phyloP scores from a whole-genome alignment of 2,888 invertebrate genomes.

The Hyalella azteca region DNA sequence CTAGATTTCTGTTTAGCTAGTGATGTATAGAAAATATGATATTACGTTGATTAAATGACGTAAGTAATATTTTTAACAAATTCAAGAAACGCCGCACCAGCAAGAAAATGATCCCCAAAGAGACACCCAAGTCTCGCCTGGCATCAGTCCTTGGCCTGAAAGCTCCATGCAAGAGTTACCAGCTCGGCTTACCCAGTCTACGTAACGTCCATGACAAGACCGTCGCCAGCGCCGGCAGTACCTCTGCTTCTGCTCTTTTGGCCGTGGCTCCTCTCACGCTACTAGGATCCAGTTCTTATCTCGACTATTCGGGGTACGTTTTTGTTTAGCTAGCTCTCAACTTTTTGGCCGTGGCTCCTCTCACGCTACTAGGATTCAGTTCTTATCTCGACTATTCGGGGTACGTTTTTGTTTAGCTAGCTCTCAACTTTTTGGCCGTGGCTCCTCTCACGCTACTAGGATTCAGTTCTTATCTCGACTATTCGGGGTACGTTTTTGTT shows the following conservation, averaged over 20 bases:
- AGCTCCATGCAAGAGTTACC: not conserved
- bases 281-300: not conserved
- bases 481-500: no score
- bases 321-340: no score
- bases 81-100: not conserved
- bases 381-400: no score
- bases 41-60: no score
- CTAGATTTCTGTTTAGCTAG: no score
- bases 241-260: not conserved
- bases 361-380: no score
- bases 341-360: not conserved
- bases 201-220: not conserved
- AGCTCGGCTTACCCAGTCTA: not conserved
- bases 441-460: no score
- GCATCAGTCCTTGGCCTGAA: not conserved
- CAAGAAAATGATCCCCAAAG: not conserved
- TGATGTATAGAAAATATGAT: no score
- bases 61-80: no score
- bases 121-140: constrained; percentile 9
- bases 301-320: not conserved
- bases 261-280: constrained; percentile 6
- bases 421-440: not conserved
- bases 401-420: not conserved
- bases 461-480: no score
- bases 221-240: no score